Evolutionary conservation across 2,113 vertebrate species (phyloP), one percentile per base, ranked within the genome.

Genomic region (Nothobranchius kuhntae): DNA sequence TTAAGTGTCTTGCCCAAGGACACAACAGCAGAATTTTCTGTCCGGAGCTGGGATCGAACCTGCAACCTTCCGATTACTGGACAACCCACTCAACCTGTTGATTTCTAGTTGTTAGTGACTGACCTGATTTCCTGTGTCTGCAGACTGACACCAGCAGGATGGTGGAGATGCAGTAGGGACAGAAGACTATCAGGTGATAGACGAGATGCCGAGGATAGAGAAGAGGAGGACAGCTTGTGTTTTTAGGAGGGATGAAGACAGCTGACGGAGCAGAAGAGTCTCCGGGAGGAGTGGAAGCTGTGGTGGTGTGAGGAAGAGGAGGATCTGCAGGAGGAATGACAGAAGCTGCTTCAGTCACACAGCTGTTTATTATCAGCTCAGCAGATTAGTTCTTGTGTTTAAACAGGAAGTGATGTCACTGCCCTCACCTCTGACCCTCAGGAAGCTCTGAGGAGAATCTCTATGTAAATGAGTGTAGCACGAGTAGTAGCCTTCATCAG

Each of bases 351-450:
- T 24, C 13, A 48, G 17, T n/a, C 1, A 57, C 1, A 7, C 10
- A 12, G 9, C 38, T 30, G 9, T 40, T 40, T 40, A 40, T 7
- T 40, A 14, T 13, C 0, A 0, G 45, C 6, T 10, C 24, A 14
- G 21, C 21, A 21, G 21, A 21, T 21, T 21, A 21, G 21, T 21
- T 21, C 21, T 21, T 21, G 21, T 21, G 21, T 21, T 21, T 21
- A 11, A 48, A 68, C 65, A 59, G 21, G 0, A 68, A 68, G 50
- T 24, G 67, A 0, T 69, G 67, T 47, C 40, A 60, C 7, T 0
- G 40, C 48, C 14, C 68, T 62, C 42, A 62, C 68, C 68, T 70
- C 51, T 70, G 59, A 62, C 59, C 51, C 59, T 70, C 52, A 70
- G 59, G 4, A 38, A 48, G 59, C 44, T 61, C 13, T 13, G 42